Evolutionary conservation across 1,140 invertebrate genomes (phyloP).

Genomic region (Drosophila arawakana): DNA sequence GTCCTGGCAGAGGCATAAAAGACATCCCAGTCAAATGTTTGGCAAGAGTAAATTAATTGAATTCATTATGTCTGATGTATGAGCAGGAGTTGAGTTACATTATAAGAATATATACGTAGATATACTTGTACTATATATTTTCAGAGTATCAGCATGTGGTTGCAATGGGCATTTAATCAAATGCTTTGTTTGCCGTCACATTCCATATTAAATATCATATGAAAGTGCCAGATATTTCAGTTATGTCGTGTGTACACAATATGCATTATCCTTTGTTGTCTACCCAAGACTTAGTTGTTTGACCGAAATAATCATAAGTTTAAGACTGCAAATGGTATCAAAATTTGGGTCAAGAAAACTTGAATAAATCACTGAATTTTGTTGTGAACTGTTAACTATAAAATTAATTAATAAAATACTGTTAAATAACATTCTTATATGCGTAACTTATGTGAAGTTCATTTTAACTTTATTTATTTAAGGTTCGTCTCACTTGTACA

Average conservation of each 20-base stretch:
- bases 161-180: conserved; percentile 68
- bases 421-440: not conserved
- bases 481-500: conserved; percentile 28
- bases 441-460: not conserved
- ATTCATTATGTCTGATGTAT: conserved; percentile 77
- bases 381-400: too few relatives aligned
- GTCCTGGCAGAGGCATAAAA: conserved; percentile 25
- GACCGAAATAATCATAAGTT: not conserved
- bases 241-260: conserved; percentile 16
- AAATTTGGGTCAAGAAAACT: too few relatives aligned
- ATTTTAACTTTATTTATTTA: conserved; percentile 10
- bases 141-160: conserved; percentile 52
- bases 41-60: conserved; percentile 76
- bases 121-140: not conserved
- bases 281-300: not conserved
- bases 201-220: conserved; percentile 41
- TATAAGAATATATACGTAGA: conserved; percentile 21
- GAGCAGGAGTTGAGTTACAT: conserved; percentile 4
- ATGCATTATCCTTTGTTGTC: conserved; percentile 19
- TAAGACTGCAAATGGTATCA: not conserved
- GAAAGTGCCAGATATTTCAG: conserved; percentile 25
- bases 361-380: too few relatives aligned
- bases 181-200: conserved; percentile 22
- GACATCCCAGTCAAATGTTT: conserved; percentile 40
- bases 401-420: too few relatives aligned